phyloP scores from a whole-genome alignment of 2,888 invertebrate genomes.

The Ecliptopera silaceata region DNA sequence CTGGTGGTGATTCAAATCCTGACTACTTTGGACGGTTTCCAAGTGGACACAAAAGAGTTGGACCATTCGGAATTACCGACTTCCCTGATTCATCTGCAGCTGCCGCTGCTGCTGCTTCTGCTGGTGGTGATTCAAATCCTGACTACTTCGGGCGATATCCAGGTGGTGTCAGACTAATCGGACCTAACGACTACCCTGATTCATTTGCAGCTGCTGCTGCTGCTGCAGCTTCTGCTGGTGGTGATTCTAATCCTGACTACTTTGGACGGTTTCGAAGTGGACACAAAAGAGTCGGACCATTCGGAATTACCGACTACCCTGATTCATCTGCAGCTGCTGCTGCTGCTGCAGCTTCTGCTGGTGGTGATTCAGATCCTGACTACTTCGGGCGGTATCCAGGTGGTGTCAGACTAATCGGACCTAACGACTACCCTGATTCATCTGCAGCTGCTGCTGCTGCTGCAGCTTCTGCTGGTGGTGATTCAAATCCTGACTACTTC shows the following conservation, averaged over 20 bases:
- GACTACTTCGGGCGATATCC: no score
- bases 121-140: no score
- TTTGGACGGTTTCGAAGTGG: constrained; percentile 5
- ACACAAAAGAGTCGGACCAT: background rate
- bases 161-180: no score
- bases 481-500: no score
- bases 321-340: background rate
- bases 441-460: background rate
- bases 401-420: background rate
- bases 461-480: background rate
- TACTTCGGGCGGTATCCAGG: no score
- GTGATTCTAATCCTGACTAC: no score
- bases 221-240: background rate
- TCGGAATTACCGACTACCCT: no score
- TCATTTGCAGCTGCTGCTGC: background rate
- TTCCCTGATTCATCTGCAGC: constrained; percentile 12
- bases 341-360: constrained; percentile 1
- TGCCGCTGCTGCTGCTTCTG: constrained; percentile 26
- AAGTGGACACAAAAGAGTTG: background rate
- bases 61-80: constrained; percentile 4
- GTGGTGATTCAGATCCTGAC: no score
- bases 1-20: no score
- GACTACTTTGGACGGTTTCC: no score
- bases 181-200: no score
- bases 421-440: constrained; percentile 5